Conservation (phyloP, 92 coral and sea anemone species). For the Blastomussa wellsi region DNA sequence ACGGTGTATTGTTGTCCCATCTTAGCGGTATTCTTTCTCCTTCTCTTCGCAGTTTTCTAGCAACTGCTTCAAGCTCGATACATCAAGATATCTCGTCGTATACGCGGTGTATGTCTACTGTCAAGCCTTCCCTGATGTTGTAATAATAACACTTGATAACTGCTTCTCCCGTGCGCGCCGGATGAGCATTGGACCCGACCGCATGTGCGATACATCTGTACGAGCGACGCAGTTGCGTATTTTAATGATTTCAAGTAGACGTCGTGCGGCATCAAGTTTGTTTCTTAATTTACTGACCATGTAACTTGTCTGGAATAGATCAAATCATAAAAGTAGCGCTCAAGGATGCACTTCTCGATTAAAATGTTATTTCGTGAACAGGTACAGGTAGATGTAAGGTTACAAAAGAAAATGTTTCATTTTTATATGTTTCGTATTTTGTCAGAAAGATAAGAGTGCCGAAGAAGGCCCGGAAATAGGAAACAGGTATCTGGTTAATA, state of each 20-base stretch:
- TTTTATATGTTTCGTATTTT: neutral
- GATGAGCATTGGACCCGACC: slow-evolving; percentile 6
- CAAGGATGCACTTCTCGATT: neutral
- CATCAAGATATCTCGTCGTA: slow-evolving; percentile 12
- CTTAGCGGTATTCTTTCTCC: neutral
- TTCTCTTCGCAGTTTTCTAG: slow-evolving; percentile 26
- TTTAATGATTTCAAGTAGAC: slow-evolving; percentile 20
- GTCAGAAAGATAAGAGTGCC: neutral
- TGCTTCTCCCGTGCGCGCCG: neutral
- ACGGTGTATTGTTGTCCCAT: neutral
- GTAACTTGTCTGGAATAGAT: slow-evolving; percentile 1
- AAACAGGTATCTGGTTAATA: neutral
- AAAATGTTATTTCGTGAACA: slow-evolving; percentile 32
- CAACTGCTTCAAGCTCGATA: neutral
- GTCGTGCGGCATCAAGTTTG: neutral
- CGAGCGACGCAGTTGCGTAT: neutral
- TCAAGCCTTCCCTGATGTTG: neutral
- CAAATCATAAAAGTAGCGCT: neutral
- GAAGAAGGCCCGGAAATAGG: neutral
- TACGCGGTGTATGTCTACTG: neutral
- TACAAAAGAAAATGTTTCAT: neutral
- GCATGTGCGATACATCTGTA: neutral
- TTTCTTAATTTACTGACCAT: neutral
- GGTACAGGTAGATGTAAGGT: neutral
- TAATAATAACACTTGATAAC: neutral